Evolutionary conservation across 2,797 vertebrate genomes (phyloP), one percentile per base, ranked within the genome.

Genomic region (Enteromius fasciolatus): DNA sequence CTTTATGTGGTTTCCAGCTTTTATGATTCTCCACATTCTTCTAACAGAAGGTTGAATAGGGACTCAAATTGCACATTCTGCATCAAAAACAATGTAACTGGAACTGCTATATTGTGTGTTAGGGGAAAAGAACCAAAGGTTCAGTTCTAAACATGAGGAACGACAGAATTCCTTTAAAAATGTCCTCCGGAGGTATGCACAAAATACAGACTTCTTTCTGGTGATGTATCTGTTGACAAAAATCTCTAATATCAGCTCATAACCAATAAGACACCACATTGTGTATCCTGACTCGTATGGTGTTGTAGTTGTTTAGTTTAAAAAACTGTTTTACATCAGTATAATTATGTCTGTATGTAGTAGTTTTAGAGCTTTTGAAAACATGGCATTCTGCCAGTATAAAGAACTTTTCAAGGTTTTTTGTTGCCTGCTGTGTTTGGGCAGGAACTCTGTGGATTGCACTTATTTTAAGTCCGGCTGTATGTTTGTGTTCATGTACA

Each of bases 1-100:
- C 78, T 81, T 81, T 64, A 72, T 81, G 57, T 72, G 54, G 78
- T 81, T 73, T 74, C 3, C 12, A 63, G 57, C 54, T 63, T 72
- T 63, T 31, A 50, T 73, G 59, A 64, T 44, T 48, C 28, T 31
- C 41, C 44, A 50, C 23, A 44, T 76, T 44, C 54, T 80, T 44
- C 8, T 28, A 50, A 6, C 44, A 69, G 36, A 59, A 59, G 23
- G 0, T 18, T 63, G 78, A 72, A 80, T 48, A 25, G 54, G 18
- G 68, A 36, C 78, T 72, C 41, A 80, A 48, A 63, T 80, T 50
- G 57, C 68, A 73, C 12, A 80, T 50, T 57, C 44, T 48, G 48
- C 28, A 50, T 48, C 41, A 23, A 39, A 59, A 59, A 44, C 36
- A 15, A 44, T 25, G 69, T 48, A 25, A 31, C 68, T 70, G 11